A percentile compares a stretch with the other conserved stretches of the same genome.
Conservation (phyloP, 1,140 invertebrate genomes). For the Euschistus heros region DNA sequence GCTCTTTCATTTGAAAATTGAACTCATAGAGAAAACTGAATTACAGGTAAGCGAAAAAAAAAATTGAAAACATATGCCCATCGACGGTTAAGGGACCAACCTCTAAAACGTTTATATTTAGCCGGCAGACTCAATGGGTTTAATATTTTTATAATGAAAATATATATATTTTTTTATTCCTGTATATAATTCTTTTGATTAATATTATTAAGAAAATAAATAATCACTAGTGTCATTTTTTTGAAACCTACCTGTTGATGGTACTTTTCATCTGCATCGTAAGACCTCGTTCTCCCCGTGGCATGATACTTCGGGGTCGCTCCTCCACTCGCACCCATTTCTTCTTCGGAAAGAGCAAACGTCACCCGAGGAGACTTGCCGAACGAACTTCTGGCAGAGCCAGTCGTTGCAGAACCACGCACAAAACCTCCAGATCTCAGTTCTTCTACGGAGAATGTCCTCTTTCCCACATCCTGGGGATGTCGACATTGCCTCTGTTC, state of each 20-base stretch:
- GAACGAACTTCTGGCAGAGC: conserved; percentile 30
- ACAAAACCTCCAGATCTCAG: conserved; percentile 24
- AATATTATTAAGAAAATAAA: too few species aligned
- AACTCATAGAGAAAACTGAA: too few species aligned
- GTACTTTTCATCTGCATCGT: conserved; percentile 16
- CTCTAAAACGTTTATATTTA: too few species aligned
- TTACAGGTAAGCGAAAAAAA: too few species aligned
- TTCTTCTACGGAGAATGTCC: conserved; percentile 32
- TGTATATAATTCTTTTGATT: too few species aligned
- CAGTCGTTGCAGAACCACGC: conserved; percentile 20
- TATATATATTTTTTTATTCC: too few species aligned
- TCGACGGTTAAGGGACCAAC: too few species aligned
- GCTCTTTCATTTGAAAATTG: too few species aligned
- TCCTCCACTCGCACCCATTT: conserved; percentile 27
- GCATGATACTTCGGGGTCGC: conserved; percentile 1
- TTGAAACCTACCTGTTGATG: background rate
- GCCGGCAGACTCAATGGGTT: too few species aligned
- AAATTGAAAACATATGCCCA: too few species aligned
- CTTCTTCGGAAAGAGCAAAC: conserved; percentile 31
- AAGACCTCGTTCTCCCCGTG: background rate
- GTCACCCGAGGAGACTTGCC: conserved; percentile 32
- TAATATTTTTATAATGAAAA: too few species aligned
- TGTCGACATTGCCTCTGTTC: background rate
- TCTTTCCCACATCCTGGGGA: conserved; percentile 27
- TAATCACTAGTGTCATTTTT: background rate